Percentiles rank a stretch among this genome's conserved stretches.
Evolutionary conservation across 53 echinoderm and acorn worm genomes (phyloP).

Genomic region (Stichopus horrens): DNA sequence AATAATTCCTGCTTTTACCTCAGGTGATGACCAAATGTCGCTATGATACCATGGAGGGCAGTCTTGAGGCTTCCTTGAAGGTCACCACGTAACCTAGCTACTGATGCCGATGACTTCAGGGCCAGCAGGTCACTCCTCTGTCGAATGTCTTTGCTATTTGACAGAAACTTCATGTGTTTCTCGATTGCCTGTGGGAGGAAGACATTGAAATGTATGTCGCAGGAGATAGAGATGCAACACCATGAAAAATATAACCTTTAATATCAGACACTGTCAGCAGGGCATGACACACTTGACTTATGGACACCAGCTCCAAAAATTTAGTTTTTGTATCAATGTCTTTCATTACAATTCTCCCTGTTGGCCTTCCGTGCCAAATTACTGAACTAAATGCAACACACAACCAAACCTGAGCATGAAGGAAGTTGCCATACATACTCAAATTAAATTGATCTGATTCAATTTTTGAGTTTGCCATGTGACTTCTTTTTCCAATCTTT

Average conservation of each 20-base stretch:
- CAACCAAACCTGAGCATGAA: too few species aligned
- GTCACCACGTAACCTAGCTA: conserved; percentile 66
- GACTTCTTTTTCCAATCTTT: too few species aligned
- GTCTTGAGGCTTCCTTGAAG: conserved; percentile 77
- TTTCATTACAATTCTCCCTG: too few species aligned
- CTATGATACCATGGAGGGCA: conserved; percentile 74
- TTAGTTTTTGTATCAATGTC: neutral
- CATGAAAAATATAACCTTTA: neutral
- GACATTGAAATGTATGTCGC: neutral
- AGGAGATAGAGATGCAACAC: neutral
- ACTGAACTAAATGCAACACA: too few species aligned
- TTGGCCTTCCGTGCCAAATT: too few species aligned
- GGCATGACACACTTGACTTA: too few species aligned
- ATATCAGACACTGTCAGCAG: too few species aligned
- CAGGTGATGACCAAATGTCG: conserved; percentile 76
- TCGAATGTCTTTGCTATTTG: conserved; percentile 53
- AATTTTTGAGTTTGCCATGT: too few species aligned
- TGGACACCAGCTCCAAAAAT: neutral
- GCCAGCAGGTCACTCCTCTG: conserved; percentile 48
- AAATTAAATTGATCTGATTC: too few species aligned
- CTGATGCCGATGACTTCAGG: conserved; percentile 55
- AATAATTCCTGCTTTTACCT: conserved; percentile 46
- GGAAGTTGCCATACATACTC: too few species aligned
- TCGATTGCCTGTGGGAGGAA: conserved; percentile 65
- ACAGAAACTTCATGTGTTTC: conserved; percentile 73